Conservation (phyloP, 2,888 invertebrate genomes). For the Thalpophila matura region DNA sequence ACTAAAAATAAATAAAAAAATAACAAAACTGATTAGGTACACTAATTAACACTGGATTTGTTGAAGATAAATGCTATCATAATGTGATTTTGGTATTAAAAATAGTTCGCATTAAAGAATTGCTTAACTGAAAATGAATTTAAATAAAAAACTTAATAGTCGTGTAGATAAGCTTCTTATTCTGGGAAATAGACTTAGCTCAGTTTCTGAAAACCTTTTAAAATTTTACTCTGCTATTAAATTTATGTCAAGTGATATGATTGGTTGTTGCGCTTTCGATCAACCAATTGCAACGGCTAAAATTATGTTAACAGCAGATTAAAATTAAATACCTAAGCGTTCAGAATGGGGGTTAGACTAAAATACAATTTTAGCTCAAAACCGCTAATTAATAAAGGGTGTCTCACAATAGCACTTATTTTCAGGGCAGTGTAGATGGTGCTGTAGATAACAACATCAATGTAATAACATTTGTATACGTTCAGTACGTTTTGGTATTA, state of each 20-base stretch:
- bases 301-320: too few species aligned
- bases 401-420: slow-evolving; percentile 40
- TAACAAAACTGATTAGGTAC: slow-evolving; percentile 56
- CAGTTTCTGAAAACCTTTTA: too few species aligned
- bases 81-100: not conserved
- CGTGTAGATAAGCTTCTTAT: too few species aligned
- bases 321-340: not conserved
- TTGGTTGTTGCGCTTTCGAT: too few species aligned
- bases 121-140: too few species aligned
- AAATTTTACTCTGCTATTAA: too few species aligned
- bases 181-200: too few species aligned
- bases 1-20: slow-evolving; percentile 71
- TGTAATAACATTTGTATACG: slow-evolving; percentile 21
- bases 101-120: too few species aligned
- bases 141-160: too few species aligned
- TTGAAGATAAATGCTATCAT: slow-evolving; percentile 32
- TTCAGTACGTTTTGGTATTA: slow-evolving; percentile 2
- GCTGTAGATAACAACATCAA: slow-evolving; percentile 14
- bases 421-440: slow-evolving; percentile 13
- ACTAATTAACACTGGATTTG: slow-evolving; percentile 21
- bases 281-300: too few species aligned
- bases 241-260: too few species aligned
- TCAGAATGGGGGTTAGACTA: not conserved
- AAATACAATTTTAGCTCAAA: too few species aligned
- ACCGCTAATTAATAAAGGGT: not conserved